phyloP scores from a whole-genome alignment of 1,140 invertebrate species.

The Eurosta solidaginis region DNA sequence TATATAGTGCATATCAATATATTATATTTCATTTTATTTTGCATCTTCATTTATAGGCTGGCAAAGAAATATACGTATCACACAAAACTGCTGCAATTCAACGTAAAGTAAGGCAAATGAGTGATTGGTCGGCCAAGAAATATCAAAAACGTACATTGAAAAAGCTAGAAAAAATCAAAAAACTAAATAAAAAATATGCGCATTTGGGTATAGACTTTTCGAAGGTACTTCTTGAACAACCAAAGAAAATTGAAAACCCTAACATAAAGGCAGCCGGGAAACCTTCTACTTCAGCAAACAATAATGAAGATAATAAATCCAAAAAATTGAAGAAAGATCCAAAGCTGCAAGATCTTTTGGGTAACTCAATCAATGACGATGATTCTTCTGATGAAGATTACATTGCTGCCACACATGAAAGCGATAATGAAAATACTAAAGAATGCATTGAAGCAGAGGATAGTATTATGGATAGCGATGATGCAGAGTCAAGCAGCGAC shows the following conservation, averaged over 20 bases:
- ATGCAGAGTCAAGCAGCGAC: slow-evolving; percentile 29
- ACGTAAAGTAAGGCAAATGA: slow-evolving; percentile 44
- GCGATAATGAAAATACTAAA: slow-evolving; percentile 34
- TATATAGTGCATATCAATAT: no score
- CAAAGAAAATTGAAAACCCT: slow-evolving; percentile 48
- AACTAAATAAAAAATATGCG: slow-evolving; percentile 47
- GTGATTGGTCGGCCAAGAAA: slow-evolving; percentile 47
- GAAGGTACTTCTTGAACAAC: slow-evolving; percentile 39
- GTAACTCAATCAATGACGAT: slow-evolving; percentile 50
- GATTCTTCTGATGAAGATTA: slow-evolving; percentile 55
- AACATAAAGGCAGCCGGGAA: slow-evolving; percentile 36
- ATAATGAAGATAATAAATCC: slow-evolving; percentile 34
- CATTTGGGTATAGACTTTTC: slow-evolving; percentile 51
- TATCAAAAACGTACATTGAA: slow-evolving; percentile 49
- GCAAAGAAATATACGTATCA: slow-evolving; percentile 51
- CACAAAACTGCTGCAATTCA: slow-evolving; percentile 43
- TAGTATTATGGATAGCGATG: neutral
- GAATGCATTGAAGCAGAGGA: slow-evolving; percentile 37
- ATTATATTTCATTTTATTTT: neutral
- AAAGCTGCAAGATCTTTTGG: slow-evolving; percentile 48
- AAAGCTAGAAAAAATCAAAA: slow-evolving; percentile 44
- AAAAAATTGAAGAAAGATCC: slow-evolving; percentile 40
- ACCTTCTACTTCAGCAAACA: neutral
- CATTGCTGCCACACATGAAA: slow-evolving; percentile 20
- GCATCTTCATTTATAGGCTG: slow-evolving; percentile 37